Conservation (phyloP, 2,797 vertebrate species). For the Notamacropus eugenii region DNA sequence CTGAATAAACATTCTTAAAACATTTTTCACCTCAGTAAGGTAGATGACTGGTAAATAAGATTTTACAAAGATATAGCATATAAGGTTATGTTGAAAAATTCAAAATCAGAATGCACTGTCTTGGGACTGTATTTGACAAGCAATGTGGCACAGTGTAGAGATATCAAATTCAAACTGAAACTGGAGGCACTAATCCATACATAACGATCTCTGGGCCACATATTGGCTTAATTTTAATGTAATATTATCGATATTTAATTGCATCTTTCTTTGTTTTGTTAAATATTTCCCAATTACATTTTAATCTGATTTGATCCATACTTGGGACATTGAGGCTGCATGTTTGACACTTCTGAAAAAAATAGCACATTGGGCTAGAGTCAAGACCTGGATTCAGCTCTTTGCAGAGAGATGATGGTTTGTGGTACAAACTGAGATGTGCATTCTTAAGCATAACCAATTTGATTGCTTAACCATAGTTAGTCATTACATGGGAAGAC, state of each 20-base stretch:
- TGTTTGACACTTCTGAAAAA: not conserved
- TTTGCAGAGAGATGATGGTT: not conserved
- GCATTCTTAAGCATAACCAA: not conserved
- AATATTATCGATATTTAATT: not conserved
- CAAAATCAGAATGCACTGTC: conserved; percentile 2
- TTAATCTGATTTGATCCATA: not conserved
- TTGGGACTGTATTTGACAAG: not conserved
- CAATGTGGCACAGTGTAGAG: not conserved
- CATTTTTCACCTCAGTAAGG: not conserved
- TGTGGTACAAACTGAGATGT: not conserved
- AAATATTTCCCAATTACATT: not conserved
- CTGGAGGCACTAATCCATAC: not conserved
- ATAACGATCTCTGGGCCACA: not conserved
- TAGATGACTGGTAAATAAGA: not conserved
- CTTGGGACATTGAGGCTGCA: not conserved
- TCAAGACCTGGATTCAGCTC: not conserved
- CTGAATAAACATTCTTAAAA: not conserved
- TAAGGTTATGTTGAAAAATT: not conserved
- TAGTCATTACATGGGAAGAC: not conserved
- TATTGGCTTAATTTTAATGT: not conserved
- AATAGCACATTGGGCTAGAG: not conserved
- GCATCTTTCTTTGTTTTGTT: not conserved
- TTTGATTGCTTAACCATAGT: not conserved
- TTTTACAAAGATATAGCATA: not conserved
- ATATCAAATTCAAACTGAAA: not conserved